Conservation (phyloP, 2,888 invertebrate species). For the Orgyia antiqua region DNA sequence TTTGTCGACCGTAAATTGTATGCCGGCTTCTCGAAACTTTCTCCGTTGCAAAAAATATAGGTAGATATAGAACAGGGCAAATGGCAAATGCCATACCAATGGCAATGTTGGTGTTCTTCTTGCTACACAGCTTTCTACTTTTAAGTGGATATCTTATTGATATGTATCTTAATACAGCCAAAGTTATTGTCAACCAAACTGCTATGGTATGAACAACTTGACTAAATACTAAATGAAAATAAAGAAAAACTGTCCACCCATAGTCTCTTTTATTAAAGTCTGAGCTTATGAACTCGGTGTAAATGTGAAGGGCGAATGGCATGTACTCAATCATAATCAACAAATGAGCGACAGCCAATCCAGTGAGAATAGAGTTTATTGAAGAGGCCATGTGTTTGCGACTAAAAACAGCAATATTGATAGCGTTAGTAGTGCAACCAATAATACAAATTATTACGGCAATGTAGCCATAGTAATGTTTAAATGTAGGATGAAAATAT, state of each 20-base stretch:
- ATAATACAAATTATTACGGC: slow-evolving; percentile 92
- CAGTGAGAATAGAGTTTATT: slow-evolving; percentile 94
- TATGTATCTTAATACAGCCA: slow-evolving; percentile 95
- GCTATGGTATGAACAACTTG: slow-evolving; percentile 94
- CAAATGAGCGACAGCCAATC: slow-evolving; percentile 94
- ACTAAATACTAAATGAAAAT: slow-evolving; percentile 93
- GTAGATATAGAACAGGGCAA: slow-evolving; percentile 90
- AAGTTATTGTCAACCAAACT: slow-evolving; percentile 93
- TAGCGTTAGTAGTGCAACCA: slow-evolving; percentile 93
- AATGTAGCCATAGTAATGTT: slow-evolving; percentile 92
- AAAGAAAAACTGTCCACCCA: slow-evolving; percentile 89
- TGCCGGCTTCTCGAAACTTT: slow-evolving; percentile 77
- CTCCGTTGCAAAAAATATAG: slow-evolving; percentile 88
- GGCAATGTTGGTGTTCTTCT: slow-evolving; percentile 85
- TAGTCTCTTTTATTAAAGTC: slow-evolving; percentile 79
- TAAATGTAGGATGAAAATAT: too few species aligned
- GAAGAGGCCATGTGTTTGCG: slow-evolving; percentile 94
- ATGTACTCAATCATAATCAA: slow-evolving; percentile 97
- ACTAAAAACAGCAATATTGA: slow-evolving; percentile 94
- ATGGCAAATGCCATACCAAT: slow-evolving; percentile 88
- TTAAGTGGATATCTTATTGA: slow-evolving; percentile 90
- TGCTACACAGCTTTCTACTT: slow-evolving; percentile 90
- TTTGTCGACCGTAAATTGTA: slow-evolving; percentile 79
- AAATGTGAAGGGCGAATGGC: slow-evolving; percentile 90
- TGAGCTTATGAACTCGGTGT: slow-evolving; percentile 79